Evolutionary conservation across 2,888 invertebrate species (phyloP).

Genomic region (Morpho deidamia): DNA sequence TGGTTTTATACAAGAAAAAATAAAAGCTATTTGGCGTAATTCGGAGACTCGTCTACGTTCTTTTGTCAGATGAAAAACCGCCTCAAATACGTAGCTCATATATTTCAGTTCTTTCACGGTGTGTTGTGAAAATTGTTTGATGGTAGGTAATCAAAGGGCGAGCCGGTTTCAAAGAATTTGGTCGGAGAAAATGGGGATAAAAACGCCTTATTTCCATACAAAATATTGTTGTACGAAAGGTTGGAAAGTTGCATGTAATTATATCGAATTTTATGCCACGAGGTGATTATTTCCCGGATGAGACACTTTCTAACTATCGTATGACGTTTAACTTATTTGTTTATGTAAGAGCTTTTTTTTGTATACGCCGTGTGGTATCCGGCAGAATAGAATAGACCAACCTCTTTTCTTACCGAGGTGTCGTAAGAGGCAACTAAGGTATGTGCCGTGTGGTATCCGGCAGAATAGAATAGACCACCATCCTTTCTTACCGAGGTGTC

Average conservation of each 20-base stretch:
- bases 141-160: slow-evolving; percentile 26
- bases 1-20: no score
- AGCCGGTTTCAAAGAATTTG: slow-evolving; percentile 23
- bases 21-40: no score
- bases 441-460: no score
- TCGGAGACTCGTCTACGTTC: neutral
- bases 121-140: slow-evolving; percentile 23
- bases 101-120: slow-evolving; percentile 8
- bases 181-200: slow-evolving; percentile 25
- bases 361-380: no score
- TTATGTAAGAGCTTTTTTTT: no score
- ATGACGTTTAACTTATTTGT: no score
- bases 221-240: slow-evolving; percentile 30
- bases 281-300: slow-evolving; percentile 41
- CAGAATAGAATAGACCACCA: no score
- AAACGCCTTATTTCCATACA: slow-evolving; percentile 30
- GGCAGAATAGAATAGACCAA: no score
- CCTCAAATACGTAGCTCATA: slow-evolving; percentile 4
- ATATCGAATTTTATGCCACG: slow-evolving; percentile 33
- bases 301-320: slow-evolving; percentile 12
- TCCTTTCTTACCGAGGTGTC: no score
- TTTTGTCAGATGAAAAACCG: neutral
- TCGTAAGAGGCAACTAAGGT: no score
- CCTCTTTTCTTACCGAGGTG: no score
- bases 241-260: slow-evolving; percentile 32